These are phyloP conservation scores for Dermochelys coriacea DNA, from an alignment of 2,797 vertebrate species.

Conservation along the genomic window DNA sequence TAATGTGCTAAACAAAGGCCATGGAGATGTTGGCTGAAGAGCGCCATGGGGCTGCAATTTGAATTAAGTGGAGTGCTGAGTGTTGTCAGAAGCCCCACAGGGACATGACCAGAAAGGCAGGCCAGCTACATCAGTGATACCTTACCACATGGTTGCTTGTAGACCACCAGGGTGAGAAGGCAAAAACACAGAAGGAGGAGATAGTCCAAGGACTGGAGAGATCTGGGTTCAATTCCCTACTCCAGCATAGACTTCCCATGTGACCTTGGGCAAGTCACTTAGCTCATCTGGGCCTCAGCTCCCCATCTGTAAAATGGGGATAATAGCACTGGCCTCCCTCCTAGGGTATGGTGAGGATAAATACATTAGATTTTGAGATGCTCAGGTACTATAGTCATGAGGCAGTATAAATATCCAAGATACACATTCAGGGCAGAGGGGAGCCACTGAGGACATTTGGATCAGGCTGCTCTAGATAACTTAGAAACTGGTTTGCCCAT, in stretches of 20 bases:
- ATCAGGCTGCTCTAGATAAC: slow-evolving; percentile 16
- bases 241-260: not conserved
- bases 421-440: not conserved
- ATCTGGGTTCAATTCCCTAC: not conserved
- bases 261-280: not conserved
- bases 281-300: not conserved
- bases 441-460: not conserved
- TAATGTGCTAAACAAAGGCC: not conserved
- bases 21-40: not conserved
- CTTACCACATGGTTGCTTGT: not conserved
- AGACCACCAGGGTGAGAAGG: not conserved
- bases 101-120: not conserved
- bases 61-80: not conserved
- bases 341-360: not conserved
- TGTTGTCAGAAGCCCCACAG: not conserved
- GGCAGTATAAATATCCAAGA: not conserved
- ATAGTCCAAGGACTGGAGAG: not conserved
- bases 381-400: not conserved
- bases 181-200: not conserved
- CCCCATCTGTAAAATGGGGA: not conserved
- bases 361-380: not conserved
- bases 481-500: not conserved
- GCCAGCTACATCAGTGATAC: not conserved
- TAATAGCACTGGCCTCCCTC: not conserved
- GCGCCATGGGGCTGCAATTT: not conserved